Evolutionary conservation across 2,888 invertebrate genomes (phyloP), one percentile per base, ranked within the genome.

Genomic region (Phoronis australis): DNA sequence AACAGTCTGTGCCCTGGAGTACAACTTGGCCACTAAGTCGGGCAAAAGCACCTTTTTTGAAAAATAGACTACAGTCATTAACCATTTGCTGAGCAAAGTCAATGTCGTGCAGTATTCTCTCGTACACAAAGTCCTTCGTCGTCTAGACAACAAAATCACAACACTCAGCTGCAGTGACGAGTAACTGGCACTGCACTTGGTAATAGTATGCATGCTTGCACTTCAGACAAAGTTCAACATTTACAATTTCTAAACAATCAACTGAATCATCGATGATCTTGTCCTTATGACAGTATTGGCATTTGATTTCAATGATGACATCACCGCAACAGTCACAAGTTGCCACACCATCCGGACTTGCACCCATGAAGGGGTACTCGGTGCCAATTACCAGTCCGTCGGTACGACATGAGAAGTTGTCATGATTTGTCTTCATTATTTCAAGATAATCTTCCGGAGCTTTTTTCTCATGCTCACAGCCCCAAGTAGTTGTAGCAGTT

Each of bases 241-340:
- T 22, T 22, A 15, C 23, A 12, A 18, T 42, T 25, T 47, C 35
- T 22, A 42, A 35, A n/a, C n/a, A n/a, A n/a, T n/a, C n/a, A n/a
- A n/a, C n/a, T 38, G 35, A n/a, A 15, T 27, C 39, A 31, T 31
- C 31, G 9, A 12, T 15, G 31, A 9, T 12, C 15, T 31, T 31
- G 1, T 27, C 24, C 4, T 48, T 48, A 4, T 18, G 15, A 24
- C 38, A 38, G 9, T 41, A 2, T 2, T 38, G 22, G 15, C 37
- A 31, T 38, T 48, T 48, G 3, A 43, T 43, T 48, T 44, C 48
- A 20, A 48, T 25, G 6, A 48, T 20, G 5, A 38, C 43, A 45
- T 9, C 6, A 21, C 21, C 35, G 24, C 45, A 25, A 24, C n/a
- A 25, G 18, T 23, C 6, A 9, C 31, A 23, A 1, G 21, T 21